Conservation (phyloP, 2,888 invertebrate genomes). For the Hyles lineata region DNA sequence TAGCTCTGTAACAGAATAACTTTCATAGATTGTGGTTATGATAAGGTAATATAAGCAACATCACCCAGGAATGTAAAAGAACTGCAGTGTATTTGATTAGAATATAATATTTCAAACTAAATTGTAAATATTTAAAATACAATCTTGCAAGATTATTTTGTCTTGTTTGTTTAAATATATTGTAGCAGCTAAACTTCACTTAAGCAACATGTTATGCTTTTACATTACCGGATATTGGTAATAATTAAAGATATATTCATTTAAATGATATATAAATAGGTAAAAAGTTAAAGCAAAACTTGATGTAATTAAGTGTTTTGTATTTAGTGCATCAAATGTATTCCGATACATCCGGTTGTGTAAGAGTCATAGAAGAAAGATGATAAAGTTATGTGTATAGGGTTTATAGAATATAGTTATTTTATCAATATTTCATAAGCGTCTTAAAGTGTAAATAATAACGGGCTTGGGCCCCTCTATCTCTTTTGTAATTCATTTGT, state of each 20-base stretch:
- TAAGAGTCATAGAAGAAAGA: neutral
- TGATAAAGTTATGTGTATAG: neutral
- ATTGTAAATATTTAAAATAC: too few relatives aligned
- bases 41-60: too few relatives aligned
- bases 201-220: neutral
- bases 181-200: neutral
- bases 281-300: neutral
- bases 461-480: neutral
- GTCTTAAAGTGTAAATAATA: conserved; percentile 16
- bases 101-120: too few relatives aligned
- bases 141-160: neutral
- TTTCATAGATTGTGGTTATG: too few relatives aligned
- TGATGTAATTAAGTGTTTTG: neutral
- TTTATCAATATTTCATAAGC: neutral
- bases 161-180: neutral
- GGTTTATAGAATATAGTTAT: conserved; percentile 2
- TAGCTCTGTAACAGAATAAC: too few relatives aligned
- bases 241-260: neutral
- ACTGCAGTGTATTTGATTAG: too few relatives aligned
- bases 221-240: neutral
- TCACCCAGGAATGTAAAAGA: too few relatives aligned
- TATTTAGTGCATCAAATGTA: neutral
- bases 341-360: conserved; percentile 6
- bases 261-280: neutral
- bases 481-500: neutral